These are phyloP conservation scores for Cathartes aura DNA, from an alignment of 2,113 vertebrate species.

Conservation along the genomic window DNA sequence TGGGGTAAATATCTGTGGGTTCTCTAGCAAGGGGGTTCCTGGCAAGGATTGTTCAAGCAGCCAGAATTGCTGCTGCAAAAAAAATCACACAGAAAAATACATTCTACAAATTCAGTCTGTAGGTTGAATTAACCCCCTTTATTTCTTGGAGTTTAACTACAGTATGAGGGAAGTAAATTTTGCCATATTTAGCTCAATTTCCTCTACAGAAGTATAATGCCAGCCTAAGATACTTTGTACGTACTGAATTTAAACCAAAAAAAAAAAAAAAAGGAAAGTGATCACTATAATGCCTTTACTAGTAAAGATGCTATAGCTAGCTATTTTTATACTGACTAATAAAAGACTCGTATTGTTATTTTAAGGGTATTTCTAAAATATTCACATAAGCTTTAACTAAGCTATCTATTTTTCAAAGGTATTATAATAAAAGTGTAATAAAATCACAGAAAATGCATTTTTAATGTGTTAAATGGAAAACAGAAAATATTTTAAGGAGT, in stretches of 20 bases:
- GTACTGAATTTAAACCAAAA: background rate
- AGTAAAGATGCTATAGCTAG: background rate
- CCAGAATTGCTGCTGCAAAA: background rate
- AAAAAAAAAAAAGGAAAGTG: background rate
- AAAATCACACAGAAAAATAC: background rate
- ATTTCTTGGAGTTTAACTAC: background rate
- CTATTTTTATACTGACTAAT: background rate
- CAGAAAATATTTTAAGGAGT: background rate
- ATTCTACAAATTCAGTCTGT: background rate
- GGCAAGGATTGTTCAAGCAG: background rate
- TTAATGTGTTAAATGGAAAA: fast-evolving
- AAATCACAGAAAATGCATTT: background rate
- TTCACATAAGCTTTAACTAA: background rate
- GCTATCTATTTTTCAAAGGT: background rate
- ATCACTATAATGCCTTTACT: background rate
- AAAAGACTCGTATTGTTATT: background rate
- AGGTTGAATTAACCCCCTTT: background rate
- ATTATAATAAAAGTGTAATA: fast-evolving
- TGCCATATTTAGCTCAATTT: background rate
- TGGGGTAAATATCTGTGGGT: background rate
- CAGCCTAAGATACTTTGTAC: background rate
- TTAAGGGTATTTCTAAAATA: background rate
- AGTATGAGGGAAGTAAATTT: background rate
- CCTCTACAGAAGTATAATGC: background rate
- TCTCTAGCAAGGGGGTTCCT: background rate